phyloP scores from a whole-genome alignment of 2,113 vertebrate species.

The Rhea pennata region DNA sequence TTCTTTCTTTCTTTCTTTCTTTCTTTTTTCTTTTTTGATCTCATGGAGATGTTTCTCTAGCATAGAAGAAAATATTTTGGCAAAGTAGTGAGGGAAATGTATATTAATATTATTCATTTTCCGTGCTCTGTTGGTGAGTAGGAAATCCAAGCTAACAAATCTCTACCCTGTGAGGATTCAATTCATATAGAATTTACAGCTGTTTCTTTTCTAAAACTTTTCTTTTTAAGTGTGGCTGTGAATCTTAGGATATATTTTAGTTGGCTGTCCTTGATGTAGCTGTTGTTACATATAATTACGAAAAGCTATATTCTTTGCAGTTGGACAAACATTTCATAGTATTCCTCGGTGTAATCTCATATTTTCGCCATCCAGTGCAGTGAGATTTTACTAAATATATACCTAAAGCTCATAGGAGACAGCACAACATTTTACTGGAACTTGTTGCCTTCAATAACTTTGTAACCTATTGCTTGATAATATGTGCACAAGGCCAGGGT shows the following conservation, averaged over 20 bases:
- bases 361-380: neutral
- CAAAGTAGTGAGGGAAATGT: neutral
- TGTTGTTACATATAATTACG: neutral
- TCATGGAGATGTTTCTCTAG: neutral
- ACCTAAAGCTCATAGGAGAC: neutral
- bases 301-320: neutral
- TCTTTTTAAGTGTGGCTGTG: neutral
- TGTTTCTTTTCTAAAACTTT: neutral
- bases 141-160: neutral
- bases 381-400: neutral
- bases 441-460: neutral
- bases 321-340: neutral
- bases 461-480: neutral
- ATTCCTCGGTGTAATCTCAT: neutral
- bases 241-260: neutral
- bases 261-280: neutral
- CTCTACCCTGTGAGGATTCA: neutral
- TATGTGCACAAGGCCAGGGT: fast-evolving
- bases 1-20: no score
- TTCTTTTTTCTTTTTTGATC: neutral
- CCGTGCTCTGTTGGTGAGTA: neutral
- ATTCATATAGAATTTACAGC: neutral
- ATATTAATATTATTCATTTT: neutral
- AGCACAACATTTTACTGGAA: neutral
- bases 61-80: neutral